These are phyloP conservation scores for Heliothis peltigera DNA, from an alignment of 2,888 invertebrate species.

Conservation along the genomic window DNA sequence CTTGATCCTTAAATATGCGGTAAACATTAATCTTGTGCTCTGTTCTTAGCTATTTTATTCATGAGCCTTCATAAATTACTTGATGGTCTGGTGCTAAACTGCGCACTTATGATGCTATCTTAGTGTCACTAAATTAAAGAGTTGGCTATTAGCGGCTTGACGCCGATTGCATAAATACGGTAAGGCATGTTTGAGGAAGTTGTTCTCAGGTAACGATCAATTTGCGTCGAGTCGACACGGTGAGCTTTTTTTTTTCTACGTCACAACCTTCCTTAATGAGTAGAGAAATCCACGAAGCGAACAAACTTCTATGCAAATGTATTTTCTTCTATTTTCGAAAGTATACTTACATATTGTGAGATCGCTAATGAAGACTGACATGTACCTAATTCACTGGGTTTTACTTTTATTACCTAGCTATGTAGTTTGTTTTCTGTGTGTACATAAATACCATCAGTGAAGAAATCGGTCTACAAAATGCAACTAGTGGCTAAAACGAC, in stretches of 20 bases:
- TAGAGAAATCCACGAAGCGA: conserved; percentile 76
- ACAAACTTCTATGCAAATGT: conserved; percentile 83
- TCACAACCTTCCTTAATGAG: conserved; percentile 84
- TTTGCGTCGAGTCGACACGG: conserved; percentile 73
- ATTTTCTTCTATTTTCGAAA: conserved; percentile 85
- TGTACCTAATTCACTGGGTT: conserved; percentile 63
- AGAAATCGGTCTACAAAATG: too few species aligned
- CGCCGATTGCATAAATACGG: conserved; percentile 78
- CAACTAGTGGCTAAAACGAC: too few species aligned
- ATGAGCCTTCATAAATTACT: conserved; percentile 40
- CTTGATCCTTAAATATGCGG: conserved; percentile 43
- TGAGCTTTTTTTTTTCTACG: conserved; percentile 71
- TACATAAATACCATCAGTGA: too few species aligned
- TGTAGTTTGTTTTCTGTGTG: not conserved
- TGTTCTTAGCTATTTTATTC: conserved; percentile 42
- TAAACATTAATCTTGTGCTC: conserved; percentile 47
- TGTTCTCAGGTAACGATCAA: conserved; percentile 77
- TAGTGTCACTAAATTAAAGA: conserved; percentile 62
- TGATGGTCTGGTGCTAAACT: conserved; percentile 41
- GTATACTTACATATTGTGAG: conserved; percentile 72
- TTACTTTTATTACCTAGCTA: conserved; percentile 63
- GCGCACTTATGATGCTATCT: conserved; percentile 49
- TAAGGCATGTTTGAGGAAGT: conserved; percentile 77
- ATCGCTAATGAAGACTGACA: conserved; percentile 69
- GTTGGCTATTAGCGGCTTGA: conserved; percentile 62